Conservation (phyloP, 1,140 invertebrate species). For the Luehdorfia chinensis region DNA sequence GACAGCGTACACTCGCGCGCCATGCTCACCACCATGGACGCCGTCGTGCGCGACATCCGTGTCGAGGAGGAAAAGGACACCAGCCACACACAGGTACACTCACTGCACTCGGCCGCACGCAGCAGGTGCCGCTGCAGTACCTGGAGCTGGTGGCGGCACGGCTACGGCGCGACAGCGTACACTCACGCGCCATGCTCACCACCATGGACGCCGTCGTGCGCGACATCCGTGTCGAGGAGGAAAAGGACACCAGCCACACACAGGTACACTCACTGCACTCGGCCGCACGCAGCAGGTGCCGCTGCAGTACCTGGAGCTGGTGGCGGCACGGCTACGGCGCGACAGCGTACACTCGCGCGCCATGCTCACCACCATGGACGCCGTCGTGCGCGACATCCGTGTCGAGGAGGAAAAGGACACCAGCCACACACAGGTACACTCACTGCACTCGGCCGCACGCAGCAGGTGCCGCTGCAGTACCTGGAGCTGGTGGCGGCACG, state of each 20-base stretch:
- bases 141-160: constrained; percentile 97
- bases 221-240: constrained; percentile 91
- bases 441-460: no score
- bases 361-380: constrained; percentile 93
- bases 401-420: constrained; percentile 89
- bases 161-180: constrained; percentile 94
- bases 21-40: constrained; percentile 93
- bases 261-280: constrained; percentile 56
- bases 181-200: constrained; percentile 91
- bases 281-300: no score
- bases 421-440: constrained; percentile 70
- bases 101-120: no score
- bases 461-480: constrained; percentile 98
- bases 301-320: constrained; percentile 97
- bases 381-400: constrained; percentile 93
- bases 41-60: constrained; percentile 93
- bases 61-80: constrained; percentile 89
- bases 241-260: constrained; percentile 83
- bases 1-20: constrained; percentile 95
- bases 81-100: constrained; percentile 70
- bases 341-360: constrained; percentile 95
- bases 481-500: constrained; percentile 97
- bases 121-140: constrained; percentile 98
- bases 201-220: constrained; percentile 95
- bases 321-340: constrained; percentile 94